These are phyloP conservation scores for Centrocercus urophasianus DNA, from an alignment of 2,113 vertebrate genomes.

Conservation along the genomic window DNA sequence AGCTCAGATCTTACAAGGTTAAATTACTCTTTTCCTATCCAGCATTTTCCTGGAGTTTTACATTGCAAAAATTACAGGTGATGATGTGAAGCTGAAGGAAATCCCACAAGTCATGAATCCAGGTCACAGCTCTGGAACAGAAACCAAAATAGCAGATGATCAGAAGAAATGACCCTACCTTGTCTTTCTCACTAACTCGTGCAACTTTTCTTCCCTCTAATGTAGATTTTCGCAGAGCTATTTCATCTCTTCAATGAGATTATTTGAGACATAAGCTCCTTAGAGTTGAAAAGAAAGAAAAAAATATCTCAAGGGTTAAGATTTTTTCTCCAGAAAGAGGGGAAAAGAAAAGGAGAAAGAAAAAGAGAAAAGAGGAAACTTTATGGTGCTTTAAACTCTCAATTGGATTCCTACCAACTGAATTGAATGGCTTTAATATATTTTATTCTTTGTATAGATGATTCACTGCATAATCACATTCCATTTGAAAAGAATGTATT, in stretches of 20 bases:
- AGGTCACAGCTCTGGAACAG: neutral
- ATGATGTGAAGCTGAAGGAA: constrained; percentile 30
- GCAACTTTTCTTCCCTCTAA: neutral
- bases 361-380: neutral
- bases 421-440: neutral
- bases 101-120: neutral
- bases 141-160: constrained; percentile 35
- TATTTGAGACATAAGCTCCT: constrained; percentile 1
- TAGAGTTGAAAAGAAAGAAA: neutral
- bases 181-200: neutral
- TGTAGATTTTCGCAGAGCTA: neutral
- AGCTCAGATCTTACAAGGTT: neutral
- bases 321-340: neutral
- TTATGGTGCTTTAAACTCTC: constrained; percentile 1
- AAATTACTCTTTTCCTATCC: constrained; percentile 7
- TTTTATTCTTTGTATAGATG: neutral
- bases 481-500: neutral
- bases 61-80: constrained; percentile 38
- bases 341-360: neutral
- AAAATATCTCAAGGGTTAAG: neutral
- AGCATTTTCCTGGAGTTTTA: constrained; percentile 15
- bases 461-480: constrained; percentile 16
- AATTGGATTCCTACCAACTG: neutral
- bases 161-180: constrained; percentile 15
- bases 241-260: constrained; percentile 22